These are phyloP conservation scores for Hippopotamus amphibius DNA, from an alignment of 2,113 vertebrate species.

Conservation along the genomic window DNA sequence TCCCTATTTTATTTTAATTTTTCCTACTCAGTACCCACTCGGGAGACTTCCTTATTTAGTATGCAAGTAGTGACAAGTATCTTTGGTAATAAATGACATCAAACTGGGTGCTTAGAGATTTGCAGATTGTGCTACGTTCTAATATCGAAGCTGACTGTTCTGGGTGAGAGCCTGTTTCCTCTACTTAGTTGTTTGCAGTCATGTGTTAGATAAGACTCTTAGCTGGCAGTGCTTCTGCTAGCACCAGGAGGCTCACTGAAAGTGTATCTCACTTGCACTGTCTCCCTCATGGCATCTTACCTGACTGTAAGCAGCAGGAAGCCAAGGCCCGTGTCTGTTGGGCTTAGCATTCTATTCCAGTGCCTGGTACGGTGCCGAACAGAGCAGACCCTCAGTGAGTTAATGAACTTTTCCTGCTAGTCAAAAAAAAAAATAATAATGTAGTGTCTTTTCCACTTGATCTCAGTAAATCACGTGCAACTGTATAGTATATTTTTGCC, in stretches of 20 bases:
- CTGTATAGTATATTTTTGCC: background rate
- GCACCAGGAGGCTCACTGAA: background rate
- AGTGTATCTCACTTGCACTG: background rate
- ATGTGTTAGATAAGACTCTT: background rate
- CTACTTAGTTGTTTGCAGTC: background rate
- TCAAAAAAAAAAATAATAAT: slow-evolving; percentile 10
- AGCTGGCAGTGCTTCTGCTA: background rate
- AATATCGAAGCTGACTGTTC: background rate
- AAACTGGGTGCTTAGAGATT: slow-evolving; percentile 1
- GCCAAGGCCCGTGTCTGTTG: background rate
- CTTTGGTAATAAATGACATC: slow-evolving; percentile 35
- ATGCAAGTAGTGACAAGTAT: slow-evolving; percentile 16
- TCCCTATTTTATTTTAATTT: slow-evolving; percentile 7
- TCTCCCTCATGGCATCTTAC: background rate
- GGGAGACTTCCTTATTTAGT: background rate
- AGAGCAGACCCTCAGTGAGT: background rate
- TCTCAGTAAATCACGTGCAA: background rate
- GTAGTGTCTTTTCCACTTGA: background rate
- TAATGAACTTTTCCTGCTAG: background rate
- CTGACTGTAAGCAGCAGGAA: background rate
- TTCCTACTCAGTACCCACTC: background rate
- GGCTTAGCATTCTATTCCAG: background rate
- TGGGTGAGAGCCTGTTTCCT: background rate
- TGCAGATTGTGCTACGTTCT: background rate
- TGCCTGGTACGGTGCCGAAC: fast-evolving